Evolutionary conservation across 2,797 vertebrate genomes (phyloP), one percentile per base, ranked within the genome.

Genomic region (Lates japonicus): DNA sequence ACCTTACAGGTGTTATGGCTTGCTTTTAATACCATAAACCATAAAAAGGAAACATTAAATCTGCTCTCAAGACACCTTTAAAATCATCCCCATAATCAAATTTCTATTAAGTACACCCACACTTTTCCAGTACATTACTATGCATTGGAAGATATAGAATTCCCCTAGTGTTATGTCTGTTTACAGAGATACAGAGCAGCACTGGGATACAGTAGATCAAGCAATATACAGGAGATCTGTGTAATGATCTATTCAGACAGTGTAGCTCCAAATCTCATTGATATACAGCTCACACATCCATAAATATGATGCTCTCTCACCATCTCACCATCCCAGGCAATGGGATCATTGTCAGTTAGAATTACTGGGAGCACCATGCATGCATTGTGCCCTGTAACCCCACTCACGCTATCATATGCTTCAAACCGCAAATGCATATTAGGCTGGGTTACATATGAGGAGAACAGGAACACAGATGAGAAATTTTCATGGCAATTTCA

Each of bases 301-400:
- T 86, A 86, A 91, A 92, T 90, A 86, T 85, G 81, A 90, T 79
- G 71, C 85, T 70, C 66, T 66, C 80, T 78, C 82, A 78, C 75
- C 73, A 80, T 78, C 76, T 78, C 83, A 78, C 75, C 73, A 80
- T 78, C 76, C 68, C 54, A 52, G 61, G 84, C 86, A 82, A 76
- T n/a, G 76, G 79, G 74, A 82, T 90, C 29, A 70, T 78, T 89
- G 89, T 89, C 80, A 82, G 83, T 83, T 85, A 86, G 72, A 85
- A 83, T 89, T 85, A 91, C 78, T 52, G 55, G 76, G 82, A 86
- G 87, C 52, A 73, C 29, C 7, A 22, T 55, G 81, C 78, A 66
- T 81, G 70, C 65, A 62, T 81, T 74, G 62, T 74, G 79, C 78
- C 76, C 85, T 68, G 22, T 87, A 84, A 90, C 79, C 84, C 68